These are phyloP conservation scores for Ascidia mentula DNA, from an alignment of 23 tunicate species.

Conservation along the genomic window DNA sequence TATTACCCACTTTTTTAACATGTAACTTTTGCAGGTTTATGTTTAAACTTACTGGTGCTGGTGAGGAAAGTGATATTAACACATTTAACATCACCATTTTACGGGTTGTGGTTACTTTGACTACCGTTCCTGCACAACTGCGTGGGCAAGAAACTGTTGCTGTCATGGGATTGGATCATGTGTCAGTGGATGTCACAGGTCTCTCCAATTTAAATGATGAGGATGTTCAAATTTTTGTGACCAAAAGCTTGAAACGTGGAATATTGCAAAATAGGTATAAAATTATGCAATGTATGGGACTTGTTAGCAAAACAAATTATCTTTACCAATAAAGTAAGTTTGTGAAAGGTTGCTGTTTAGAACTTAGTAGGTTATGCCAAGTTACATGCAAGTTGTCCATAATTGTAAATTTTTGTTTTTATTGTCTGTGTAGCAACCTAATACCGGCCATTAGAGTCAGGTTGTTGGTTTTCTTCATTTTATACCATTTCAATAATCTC, in stretches of 20 bases:
- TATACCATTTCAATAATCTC: no score
- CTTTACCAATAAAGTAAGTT: no score
- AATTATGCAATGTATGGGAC: no score
- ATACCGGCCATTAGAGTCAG: no score
- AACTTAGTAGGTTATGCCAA: no score
- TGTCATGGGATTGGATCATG: conserved; percentile 12
- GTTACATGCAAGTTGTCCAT: no score
- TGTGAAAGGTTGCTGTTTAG: no score
- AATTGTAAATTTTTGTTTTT: no score
- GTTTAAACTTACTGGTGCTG: conserved; percentile 37
- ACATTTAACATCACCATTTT: conserved; percentile 35
- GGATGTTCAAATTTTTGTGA: conserved; percentile 44
- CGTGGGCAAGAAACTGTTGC: conserved; percentile 1
- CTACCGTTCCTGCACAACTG: conserved; percentile 6
- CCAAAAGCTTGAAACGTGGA: conserved; percentile 9
- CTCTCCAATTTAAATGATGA: conserved; percentile 9
- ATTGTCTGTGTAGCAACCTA: no score
- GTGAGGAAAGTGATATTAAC: conserved; percentile 12
- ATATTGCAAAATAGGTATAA: conserved; percentile 39
- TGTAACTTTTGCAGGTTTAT: conserved; percentile 37
- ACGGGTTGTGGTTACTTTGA: conserved; percentile 28
- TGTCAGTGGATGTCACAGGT: conserved; percentile 27
- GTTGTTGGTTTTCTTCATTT: no score
- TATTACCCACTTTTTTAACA: background rate
- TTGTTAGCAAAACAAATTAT: no score